These are phyloP conservation scores for Vannuccia rotundouncinata DNA, from an alignment of 2,888 invertebrate genomes.

Conservation along the genomic window DNA sequence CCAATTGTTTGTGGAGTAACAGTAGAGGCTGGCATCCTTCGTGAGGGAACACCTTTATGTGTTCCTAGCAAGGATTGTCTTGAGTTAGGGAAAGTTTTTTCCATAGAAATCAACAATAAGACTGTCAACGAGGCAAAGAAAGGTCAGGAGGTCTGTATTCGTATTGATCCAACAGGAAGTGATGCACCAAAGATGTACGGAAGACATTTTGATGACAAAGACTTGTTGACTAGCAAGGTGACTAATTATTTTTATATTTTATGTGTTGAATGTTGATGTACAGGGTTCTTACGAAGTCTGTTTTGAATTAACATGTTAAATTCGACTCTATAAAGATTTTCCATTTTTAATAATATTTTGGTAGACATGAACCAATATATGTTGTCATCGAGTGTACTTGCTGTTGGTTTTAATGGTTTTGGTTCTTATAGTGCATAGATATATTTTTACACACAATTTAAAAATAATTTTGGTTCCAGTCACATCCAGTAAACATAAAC, in stretches of 20 bases:
- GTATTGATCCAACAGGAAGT: constrained; percentile 93
- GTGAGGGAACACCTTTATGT: constrained; percentile 92
- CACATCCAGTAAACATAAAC: no score
- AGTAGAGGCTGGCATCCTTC: constrained; percentile 87
- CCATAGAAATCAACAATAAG: constrained; percentile 92
- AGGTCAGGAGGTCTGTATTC: constrained; percentile 65
- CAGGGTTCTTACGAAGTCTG: no score
- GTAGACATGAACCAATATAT: no score
- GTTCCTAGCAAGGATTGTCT: constrained; percentile 87
- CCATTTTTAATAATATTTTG: no score
- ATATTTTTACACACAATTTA: no score
- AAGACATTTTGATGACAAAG: constrained; percentile 91
- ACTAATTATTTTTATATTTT: constrained; percentile 32
- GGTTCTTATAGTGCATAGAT: no score
- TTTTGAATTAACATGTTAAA: no score
- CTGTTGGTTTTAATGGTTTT: no score
- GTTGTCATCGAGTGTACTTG: no score
- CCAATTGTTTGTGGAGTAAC: constrained; percentile 94
- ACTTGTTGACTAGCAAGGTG: constrained; percentile 78
- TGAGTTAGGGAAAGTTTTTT: constrained; percentile 85
- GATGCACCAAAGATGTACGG: constrained; percentile 98
- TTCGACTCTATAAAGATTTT: no score
- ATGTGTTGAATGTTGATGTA: no score
- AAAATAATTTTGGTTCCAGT: no score
- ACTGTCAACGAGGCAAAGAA: constrained; percentile 83